Percentiles rank a stretch among this genome's conserved stretches.
phyloP scores from a whole-genome alignment of 2,888 invertebrate species.

The Lucinisca nassula region DNA sequence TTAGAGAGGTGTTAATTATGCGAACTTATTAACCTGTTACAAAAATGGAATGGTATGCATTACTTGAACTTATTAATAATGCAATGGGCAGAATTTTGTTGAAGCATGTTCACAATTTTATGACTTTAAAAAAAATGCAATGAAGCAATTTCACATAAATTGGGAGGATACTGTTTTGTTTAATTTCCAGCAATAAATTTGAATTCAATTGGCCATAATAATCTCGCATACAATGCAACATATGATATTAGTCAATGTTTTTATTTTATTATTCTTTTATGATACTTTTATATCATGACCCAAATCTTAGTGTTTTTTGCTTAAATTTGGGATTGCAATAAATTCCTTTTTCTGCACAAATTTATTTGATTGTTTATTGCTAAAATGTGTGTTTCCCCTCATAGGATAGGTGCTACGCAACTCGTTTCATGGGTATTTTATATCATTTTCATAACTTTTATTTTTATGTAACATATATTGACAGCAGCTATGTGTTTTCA shows the following conservation, averaged over 20 bases:
- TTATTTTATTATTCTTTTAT: neutral
- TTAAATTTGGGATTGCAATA: neutral
- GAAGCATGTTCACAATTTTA: no score
- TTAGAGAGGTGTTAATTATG: no score
- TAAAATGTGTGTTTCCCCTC: conserved; percentile 38
- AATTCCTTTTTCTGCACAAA: neutral
- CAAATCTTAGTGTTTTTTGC: neutral
- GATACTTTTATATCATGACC: neutral
- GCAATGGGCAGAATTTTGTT: no score
- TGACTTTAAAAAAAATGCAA: no score
- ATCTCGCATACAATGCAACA: neutral
- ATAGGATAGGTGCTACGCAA: conserved; percentile 42
- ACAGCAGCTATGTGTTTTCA: conserved; percentile 62
- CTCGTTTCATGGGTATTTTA: conserved; percentile 56
- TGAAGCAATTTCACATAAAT: neutral
- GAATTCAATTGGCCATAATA: neutral
- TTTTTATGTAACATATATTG: conserved; percentile 62
- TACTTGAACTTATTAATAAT: no score
- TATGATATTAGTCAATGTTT: neutral
- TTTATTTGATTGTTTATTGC: conserved; percentile 13
- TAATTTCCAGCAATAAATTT: neutral
- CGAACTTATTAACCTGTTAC: no score
- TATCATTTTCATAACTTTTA: conserved; percentile 52
- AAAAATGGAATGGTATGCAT: no score
- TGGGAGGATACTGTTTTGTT: neutral